phyloP scores from a whole-genome alignment of 2,888 invertebrate genomes.

The Phengaris alcon region DNA sequence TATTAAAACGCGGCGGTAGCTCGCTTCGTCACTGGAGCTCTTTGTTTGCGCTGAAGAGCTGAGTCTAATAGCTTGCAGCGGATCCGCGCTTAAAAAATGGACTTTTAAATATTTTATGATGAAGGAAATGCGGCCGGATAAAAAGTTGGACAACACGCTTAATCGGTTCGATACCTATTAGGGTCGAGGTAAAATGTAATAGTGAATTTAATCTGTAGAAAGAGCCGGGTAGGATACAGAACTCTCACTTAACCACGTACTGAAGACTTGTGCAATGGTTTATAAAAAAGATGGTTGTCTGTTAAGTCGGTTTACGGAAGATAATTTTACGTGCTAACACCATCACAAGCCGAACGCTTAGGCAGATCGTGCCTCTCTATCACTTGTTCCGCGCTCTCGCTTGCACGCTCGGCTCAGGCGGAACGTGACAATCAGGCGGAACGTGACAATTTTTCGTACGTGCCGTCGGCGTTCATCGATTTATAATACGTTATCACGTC shows the following conservation, averaged over 20 bases:
- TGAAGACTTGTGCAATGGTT: not conserved
- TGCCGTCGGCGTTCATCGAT: too few relatives aligned
- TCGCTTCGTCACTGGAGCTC: slow-evolving; percentile 68
- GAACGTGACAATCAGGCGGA: too few relatives aligned
- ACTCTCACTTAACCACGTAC: not conserved
- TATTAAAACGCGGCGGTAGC: slow-evolving; percentile 59
- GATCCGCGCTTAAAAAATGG: slow-evolving; percentile 72
- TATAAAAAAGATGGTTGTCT: not conserved
- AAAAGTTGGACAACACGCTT: slow-evolving; percentile 45
- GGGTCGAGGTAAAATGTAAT: slow-evolving; percentile 29
- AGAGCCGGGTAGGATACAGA: not conserved
- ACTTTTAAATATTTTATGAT: slow-evolving; percentile 75
- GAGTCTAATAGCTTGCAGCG: slow-evolving; percentile 77
- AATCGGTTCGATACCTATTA: slow-evolving; percentile 38
- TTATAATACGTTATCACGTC: too few relatives aligned
- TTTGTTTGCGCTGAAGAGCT: slow-evolving; percentile 77
- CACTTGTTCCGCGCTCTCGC: too few relatives aligned
- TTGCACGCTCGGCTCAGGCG: too few relatives aligned
- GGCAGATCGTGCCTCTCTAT: too few relatives aligned
- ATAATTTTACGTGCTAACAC: too few relatives aligned
- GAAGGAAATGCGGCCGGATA: slow-evolving; percentile 52
- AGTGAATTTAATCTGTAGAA: not conserved
- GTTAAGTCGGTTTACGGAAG: too few relatives aligned
- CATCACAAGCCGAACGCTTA: too few relatives aligned
- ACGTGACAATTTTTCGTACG: too few relatives aligned